Evolutionary conservation across 2,113 vertebrate species (phyloP).

Genomic region (Amazona guildingii): DNA sequence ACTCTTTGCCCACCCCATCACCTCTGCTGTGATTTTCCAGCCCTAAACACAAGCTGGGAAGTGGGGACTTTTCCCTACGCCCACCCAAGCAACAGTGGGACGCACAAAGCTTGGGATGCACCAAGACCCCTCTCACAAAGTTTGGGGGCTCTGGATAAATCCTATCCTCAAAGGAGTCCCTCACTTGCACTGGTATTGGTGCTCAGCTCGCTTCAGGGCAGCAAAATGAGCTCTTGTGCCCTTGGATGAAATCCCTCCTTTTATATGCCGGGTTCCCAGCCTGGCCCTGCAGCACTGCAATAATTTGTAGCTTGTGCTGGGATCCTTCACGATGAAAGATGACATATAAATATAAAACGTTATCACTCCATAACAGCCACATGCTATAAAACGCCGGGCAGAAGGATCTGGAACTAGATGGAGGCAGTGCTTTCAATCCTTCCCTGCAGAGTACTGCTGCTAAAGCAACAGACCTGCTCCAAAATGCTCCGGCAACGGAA

Average conservation of each 20-base stretch:
- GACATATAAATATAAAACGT: slow-evolving; percentile 67
- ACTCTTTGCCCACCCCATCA: neutral
- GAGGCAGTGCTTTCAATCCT: slow-evolving; percentile 58
- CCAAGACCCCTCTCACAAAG: neutral
- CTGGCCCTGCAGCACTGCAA: neutral
- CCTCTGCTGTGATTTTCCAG: neutral
- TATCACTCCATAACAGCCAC: slow-evolving; percentile 70
- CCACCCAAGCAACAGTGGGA: rapidly evolving
- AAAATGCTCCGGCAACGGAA: neutral
- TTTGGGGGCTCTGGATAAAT: neutral
- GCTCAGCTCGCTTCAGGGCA: neutral
- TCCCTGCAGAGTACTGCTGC: slow-evolving; percentile 35
- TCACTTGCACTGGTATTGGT: neutral
- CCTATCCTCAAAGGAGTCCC: neutral
- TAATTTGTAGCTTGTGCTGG: slow-evolving; percentile 44
- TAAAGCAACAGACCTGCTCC: slow-evolving; percentile 35
- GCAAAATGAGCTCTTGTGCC: neutral
- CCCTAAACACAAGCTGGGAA: neutral
- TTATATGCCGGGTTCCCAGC: neutral
- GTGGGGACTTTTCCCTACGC: neutral
- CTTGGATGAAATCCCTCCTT: slow-evolving; percentile 2
- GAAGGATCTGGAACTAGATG: slow-evolving; percentile 60
- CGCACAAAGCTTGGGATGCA: rapidly evolving
- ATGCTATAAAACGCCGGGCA: slow-evolving; percentile 62
- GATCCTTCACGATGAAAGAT: slow-evolving; percentile 63